A percentile compares a stretch with the other conserved stretches of the same genome.
Evolutionary conservation across 2,888 invertebrate species (phyloP).

Genomic region (Thymelicus sylvestris): DNA sequence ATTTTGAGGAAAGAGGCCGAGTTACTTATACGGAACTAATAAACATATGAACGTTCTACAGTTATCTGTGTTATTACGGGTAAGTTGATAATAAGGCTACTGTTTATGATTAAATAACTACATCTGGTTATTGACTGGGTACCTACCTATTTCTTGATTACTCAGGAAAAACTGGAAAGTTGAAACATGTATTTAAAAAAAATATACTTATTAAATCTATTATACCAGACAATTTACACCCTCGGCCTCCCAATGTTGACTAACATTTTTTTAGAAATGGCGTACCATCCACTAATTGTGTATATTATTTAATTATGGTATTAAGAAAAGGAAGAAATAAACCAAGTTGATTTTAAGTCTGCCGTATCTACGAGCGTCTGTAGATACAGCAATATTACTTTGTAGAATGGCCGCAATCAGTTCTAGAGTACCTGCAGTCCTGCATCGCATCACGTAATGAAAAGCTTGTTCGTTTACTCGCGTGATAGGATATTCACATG

Average conservation of each 20-base stretch:
- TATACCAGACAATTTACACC: no score
- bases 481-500: conserved; percentile 29
- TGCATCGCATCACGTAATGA: conserved; percentile 35
- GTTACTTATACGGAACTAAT: conserved; percentile 39
- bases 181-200: no score
- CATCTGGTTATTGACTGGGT: no score
- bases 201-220: no score
- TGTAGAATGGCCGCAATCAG: conserved; percentile 16
- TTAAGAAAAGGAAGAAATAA: no score
- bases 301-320: no score
- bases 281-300: no score
- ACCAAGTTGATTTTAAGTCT: neutral
- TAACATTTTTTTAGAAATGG: no score
- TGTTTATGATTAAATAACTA: neutral
- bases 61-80: conserved; percentile 17
- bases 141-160: no score
- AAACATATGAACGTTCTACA: conserved; percentile 38
- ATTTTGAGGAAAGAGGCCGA: conserved; percentile 41
- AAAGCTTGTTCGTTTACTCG: conserved; percentile 35
- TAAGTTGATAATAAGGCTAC: neutral
- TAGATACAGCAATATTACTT: conserved; percentile 16
- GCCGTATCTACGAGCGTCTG: neutral
- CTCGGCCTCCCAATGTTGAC: no score
- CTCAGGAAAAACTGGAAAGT: no score
- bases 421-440: conserved; percentile 14